Percentiles rank a stretch among this genome's conserved stretches.
These are phyloP conservation scores for Nineta flava DNA, from an alignment of 2,888 invertebrate genomes.

Conservation along the genomic window DNA sequence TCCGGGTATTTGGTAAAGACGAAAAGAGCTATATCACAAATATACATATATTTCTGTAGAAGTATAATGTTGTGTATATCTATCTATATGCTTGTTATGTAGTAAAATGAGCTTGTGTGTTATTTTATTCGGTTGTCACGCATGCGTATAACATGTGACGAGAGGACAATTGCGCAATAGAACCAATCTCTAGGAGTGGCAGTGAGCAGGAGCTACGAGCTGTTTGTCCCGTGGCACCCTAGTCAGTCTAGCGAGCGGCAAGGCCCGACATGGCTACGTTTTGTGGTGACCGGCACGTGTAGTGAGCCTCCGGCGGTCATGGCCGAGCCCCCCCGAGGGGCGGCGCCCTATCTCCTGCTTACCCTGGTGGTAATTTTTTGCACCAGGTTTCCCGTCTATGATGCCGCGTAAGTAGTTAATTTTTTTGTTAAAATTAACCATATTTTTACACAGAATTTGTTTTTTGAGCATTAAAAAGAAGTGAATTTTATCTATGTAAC, in stretches of 20 bases:
- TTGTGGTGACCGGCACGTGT: conserved; percentile 4
- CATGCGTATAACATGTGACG: neutral
- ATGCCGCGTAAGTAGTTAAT: conserved; percentile 4
- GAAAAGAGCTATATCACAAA: neutral
- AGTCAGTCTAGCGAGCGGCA: conserved; percentile 3
- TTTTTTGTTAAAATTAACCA: neutral
- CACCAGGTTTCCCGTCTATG: conserved; percentile 1
- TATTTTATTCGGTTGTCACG: neutral
- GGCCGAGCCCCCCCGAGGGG: conserved; percentile 5
- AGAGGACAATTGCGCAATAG: neutral
- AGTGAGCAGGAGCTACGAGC: neutral
- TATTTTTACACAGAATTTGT: neutral
- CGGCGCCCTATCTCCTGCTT: conserved; percentile 4
- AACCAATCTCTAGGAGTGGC: conserved; percentile 2
- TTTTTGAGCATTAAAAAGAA: no score
- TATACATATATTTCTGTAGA: neutral
- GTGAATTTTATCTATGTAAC: no score
- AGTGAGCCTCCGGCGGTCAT: conserved; percentile 4
- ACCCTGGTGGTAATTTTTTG: neutral
- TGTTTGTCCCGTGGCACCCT: conserved; percentile 1
- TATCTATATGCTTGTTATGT: neutral
- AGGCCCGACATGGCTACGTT: conserved; percentile 3
- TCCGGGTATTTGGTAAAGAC: neutral
- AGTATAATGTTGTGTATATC: neutral
- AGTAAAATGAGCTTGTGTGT: neutral